Evolutionary conservation across 2,888 invertebrate species (phyloP).

Genomic region (Dicranocentrus wangi): DNA sequence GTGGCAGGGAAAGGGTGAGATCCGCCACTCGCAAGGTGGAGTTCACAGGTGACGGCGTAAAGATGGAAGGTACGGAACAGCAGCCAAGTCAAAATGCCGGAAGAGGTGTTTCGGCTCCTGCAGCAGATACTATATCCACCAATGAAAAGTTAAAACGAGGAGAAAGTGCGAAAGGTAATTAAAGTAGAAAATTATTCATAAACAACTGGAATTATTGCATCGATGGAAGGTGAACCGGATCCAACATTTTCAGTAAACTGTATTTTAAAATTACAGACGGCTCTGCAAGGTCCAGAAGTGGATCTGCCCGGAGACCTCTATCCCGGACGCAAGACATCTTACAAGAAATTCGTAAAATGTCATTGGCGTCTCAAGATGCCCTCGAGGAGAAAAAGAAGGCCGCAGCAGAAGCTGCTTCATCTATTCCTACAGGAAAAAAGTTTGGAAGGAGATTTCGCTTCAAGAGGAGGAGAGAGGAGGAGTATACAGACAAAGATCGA

Average conservation of each 20-base stretch:
- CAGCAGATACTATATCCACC: not conserved
- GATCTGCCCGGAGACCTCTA: not conserved
- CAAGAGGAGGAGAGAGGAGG: conserved; percentile 76
- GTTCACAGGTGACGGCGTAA: not conserved
- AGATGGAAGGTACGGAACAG: conserved; percentile 17
- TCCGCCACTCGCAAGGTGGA: not conserved
- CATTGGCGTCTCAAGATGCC: conserved; percentile 70
- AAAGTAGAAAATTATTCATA: no score
- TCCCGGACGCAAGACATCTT: not conserved
- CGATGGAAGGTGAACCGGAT: no score
- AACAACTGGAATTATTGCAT: no score
- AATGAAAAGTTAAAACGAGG: not conserved
- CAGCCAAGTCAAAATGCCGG: no score
- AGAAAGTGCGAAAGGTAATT: conserved; percentile 4
- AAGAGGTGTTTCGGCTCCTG: not conserved
- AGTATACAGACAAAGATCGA: conserved; percentile 92
- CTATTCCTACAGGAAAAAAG: conserved; percentile 32
- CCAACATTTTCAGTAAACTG: no score
- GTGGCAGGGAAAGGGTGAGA: not conserved
- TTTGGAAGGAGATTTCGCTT: conserved; percentile 37
- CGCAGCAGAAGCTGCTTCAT: conserved; percentile 19
- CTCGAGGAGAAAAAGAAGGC: conserved; percentile 68
- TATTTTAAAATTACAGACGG: not conserved
- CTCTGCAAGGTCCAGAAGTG: not conserved
- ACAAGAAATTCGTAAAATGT: conserved; percentile 72